Percentiles rank a stretch among this genome's conserved stretches.
phyloP scores from a whole-genome alignment of 1,140 invertebrate species.

The Cecropterus lyciades region DNA sequence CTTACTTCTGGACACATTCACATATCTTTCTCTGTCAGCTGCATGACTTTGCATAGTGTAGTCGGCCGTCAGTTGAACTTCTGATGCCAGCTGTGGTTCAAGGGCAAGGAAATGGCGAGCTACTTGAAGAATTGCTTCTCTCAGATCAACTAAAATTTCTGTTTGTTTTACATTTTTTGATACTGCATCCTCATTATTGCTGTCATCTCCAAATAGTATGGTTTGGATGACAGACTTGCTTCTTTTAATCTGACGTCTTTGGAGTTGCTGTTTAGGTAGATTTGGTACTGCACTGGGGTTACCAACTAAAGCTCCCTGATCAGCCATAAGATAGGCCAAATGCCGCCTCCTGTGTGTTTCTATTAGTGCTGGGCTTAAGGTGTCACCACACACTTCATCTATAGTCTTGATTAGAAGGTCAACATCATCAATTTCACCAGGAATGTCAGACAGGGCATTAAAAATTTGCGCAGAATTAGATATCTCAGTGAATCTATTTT shows the following conservation, averaged over 20 bases:
- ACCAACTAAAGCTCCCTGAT: constrained; percentile 95
- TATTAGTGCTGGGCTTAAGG: constrained; percentile 93
- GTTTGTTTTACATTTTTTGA: constrained; percentile 98
- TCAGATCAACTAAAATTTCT: constrained; percentile 97
- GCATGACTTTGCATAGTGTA: constrained; percentile 98
- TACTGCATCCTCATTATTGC: constrained; percentile 92
- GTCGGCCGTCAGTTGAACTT: constrained; percentile 94
- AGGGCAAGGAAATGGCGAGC: constrained; percentile 94
- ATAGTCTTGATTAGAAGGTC: constrained; percentile 86
- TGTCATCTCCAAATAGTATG: constrained; percentile 92
- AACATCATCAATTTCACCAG: constrained; percentile 96
- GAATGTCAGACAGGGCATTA: constrained; percentile 97
- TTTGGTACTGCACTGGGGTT: constrained; percentile 95
- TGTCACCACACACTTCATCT: constrained; percentile 85
- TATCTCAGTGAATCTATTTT: constrained; percentile 91
- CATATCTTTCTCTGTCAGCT: constrained; percentile 96
- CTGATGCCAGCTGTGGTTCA: constrained; percentile 89
- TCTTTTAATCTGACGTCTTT: constrained; percentile 93
- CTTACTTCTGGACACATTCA: constrained; percentile 94
- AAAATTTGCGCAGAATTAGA: constrained; percentile 99
- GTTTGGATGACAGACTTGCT: constrained; percentile 96
- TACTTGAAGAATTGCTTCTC: constrained; percentile 97
- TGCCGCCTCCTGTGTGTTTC: constrained; percentile 96
- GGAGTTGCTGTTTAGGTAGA: constrained; percentile 95
- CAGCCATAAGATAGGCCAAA: constrained; percentile 97